Percentiles rank a stretch among this genome's conserved stretches.
These are phyloP conservation scores for Julus scandinavius DNA, from an alignment of 2,888 invertebrate species.

Conservation along the genomic window DNA sequence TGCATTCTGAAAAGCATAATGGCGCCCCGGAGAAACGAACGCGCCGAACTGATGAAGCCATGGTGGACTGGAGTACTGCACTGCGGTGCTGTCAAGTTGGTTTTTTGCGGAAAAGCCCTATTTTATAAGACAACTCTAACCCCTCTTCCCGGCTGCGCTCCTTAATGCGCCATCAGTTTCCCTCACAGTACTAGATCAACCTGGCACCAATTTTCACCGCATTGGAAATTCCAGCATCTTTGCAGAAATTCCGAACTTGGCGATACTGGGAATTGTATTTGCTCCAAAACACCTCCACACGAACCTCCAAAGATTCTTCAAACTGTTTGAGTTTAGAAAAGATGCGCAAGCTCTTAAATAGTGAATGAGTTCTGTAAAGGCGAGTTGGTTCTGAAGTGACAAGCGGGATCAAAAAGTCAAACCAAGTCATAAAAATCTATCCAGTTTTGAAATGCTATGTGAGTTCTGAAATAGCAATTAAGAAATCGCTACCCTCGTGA, in stretches of 20 bases:
- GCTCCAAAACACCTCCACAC: neutral
- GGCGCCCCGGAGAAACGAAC: neutral
- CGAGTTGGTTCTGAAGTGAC: neutral
- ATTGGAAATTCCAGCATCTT: neutral
- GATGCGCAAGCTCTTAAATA: neutral
- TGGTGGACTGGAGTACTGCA: neutral
- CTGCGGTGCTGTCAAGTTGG: neutral
- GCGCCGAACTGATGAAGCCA: neutral
- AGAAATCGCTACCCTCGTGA: neutral
- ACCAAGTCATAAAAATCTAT: neutral
- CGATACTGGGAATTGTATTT: neutral
- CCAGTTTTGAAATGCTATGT: neutral
- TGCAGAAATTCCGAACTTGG: neutral
- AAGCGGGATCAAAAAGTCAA: neutral
- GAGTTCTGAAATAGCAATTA: neutral
- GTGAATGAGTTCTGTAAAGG: neutral
- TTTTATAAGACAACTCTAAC: neutral
- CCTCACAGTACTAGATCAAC: neutral
- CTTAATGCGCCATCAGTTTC: neutral
- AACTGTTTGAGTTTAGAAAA: neutral
- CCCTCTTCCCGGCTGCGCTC: neutral
- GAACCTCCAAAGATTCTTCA: neutral
- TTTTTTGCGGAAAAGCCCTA: neutral
- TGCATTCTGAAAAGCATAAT: slow-evolving; percentile 1
- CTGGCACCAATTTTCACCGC: neutral